phyloP scores from a whole-genome alignment of 1,140 invertebrate genomes.

The Drosophila azteca region DNA sequence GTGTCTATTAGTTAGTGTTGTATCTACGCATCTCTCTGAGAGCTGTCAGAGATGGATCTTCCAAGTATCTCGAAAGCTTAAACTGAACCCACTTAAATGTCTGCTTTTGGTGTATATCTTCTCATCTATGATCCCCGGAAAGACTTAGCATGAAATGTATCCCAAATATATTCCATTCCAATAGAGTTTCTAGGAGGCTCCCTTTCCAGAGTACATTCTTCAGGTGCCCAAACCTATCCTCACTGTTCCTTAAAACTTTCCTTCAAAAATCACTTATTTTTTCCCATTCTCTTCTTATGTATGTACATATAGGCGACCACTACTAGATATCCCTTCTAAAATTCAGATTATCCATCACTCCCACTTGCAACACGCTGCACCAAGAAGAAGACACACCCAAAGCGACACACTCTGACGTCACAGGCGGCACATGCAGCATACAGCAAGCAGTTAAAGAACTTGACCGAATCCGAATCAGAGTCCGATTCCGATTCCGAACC shows the following conservation, averaged over 20 bases:
- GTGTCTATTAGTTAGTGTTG: conserved; percentile 35
- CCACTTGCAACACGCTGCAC: neutral
- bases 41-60: neutral
- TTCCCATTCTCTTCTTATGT: no score
- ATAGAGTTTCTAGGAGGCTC: no score
- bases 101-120: neutral
- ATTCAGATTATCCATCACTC: no score
- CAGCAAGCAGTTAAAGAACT: conserved; percentile 5
- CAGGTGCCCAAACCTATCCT: no score
- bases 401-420: conserved; percentile 50
- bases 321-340: no score
- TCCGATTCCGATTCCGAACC: conserved; percentile 6
- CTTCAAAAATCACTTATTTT: no score
- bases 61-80: neutral
- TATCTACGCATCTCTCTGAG: conserved; percentile 5
- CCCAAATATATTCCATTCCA: no score
- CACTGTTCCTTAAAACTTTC: no score
- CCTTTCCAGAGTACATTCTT: no score
- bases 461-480: conserved; percentile 10
- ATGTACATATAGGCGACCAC: no score
- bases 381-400: neutral
- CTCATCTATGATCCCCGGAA: no score
- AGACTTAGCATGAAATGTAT: no score
- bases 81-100: conserved; percentile 2
- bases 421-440: conserved; percentile 3